These are phyloP conservation scores for Orius insidiosus DNA, from an alignment of 1,140 invertebrate species.

Conservation along the genomic window DNA sequence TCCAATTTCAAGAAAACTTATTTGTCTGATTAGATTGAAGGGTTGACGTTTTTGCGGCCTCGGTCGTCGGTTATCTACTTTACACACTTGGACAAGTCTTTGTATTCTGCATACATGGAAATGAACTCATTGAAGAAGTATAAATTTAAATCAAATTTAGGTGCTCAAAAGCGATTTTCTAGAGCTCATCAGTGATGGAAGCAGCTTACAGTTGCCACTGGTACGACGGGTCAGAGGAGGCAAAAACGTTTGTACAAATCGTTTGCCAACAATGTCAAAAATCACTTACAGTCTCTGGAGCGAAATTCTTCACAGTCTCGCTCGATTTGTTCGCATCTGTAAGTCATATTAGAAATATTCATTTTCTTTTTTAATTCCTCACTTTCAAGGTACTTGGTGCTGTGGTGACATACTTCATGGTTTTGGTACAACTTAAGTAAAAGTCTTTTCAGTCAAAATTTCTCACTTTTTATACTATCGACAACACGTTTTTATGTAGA, in stretches of 20 bases:
- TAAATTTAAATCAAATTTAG: too few relatives aligned
- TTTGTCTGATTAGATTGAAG: conserved; percentile 56
- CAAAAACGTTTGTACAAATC: conserved; percentile 74
- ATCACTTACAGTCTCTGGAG: conserved; percentile 67
- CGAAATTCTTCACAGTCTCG: conserved; percentile 73
- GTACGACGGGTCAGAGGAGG: conserved; percentile 75
- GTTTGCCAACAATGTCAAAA: conserved; percentile 81
- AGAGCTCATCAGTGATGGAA: conserved; percentile 79
- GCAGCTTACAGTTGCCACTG: conserved; percentile 73
- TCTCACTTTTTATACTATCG: background rate
- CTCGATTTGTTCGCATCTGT: conserved; percentile 72
- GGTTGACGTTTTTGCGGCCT: conserved; percentile 55
- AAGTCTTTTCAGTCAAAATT: conserved; percentile 12
- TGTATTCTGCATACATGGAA: conserved; percentile 69
- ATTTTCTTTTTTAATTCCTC: conserved; percentile 10
- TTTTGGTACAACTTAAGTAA: conserved; percentile 70
- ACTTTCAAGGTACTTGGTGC: conserved; percentile 61
- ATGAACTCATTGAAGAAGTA: conserved; percentile 69
- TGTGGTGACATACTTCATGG: conserved; percentile 79
- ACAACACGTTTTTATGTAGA: too few relatives aligned
- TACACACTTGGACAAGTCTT: conserved; percentile 68
- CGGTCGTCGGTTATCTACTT: conserved; percentile 54
- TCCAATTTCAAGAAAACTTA: too few relatives aligned
- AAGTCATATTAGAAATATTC: conserved; percentile 25
- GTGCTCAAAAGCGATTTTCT: too few relatives aligned